Evolutionary conservation across 2,888 invertebrate species (phyloP), one percentile per base, ranked within the genome.

Genomic region (Xestia ashworthii): DNA sequence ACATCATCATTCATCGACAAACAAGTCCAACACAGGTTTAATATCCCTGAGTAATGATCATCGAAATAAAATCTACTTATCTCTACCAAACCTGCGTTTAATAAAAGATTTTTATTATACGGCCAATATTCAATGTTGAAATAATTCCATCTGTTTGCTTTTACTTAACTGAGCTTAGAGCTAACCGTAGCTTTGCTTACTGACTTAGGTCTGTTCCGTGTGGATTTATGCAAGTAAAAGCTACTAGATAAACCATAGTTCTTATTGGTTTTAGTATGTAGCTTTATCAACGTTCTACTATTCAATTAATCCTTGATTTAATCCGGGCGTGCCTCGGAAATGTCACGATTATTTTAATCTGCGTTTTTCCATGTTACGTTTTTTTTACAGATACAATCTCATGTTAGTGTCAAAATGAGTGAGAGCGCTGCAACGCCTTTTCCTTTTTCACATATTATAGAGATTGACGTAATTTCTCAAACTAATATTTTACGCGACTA

Each of bases 391-490:
- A n/a, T 41, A 32, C 5, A 48, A 25, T 32, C 5, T 53, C 71
- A 53, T 83, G 81, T 83, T 68, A 48, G 3, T 78, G 83, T 83
- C 83, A 75, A 41, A 72, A 16, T 81, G 72, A 71, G 46, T 4
- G 68, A 75, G 74, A 75, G n/a, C 2, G 14, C 48, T 38, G 25
- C 48, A 74, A 69, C 81, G 73, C 83, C 83, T 75, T 73, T 81
- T 68, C 55, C 55, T 50, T 25, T 14, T 22, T 25, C 55, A 71
- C 68, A 71, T 64, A 76, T 67, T 64, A 58, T 68, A 38, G 3
- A 25, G 6, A 60, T 32, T 41, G 50, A 70, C 14, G 14, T 38
- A 9, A 9, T 66, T 64, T 46, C 22, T 25, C 22, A 22, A 4
- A 41, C 3, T 25, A 19, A n/a, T 38, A 19, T 58, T 46, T 22